Base-by-base conservation (phyloP, 37 sponge, comb jelly and placozoan species). In the Ianthella basta region DNA sequence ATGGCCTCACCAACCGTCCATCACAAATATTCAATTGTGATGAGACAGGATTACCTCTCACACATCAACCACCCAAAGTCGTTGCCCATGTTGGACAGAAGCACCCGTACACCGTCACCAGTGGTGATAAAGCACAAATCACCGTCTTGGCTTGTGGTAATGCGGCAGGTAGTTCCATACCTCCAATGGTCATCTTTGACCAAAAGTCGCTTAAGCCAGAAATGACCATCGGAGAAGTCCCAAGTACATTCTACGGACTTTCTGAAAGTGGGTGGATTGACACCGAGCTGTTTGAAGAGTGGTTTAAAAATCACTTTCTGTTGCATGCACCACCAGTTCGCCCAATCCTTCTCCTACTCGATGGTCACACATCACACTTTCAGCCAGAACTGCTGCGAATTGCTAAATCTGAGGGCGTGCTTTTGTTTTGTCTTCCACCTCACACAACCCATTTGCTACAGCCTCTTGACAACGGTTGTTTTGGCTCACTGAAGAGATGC, bases 391-490 rank as follows among this genome's bases (percentile, higher is more conserved):
- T 75, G 1, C 32, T 85, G 0, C 79, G 66, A 4, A 59, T 57
- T 24, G 86, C 86, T 32, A 40, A 64, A 15, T n/a, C 67, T 35
- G 79, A 85, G 37, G 36, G 50, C 0, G 79, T 85, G 10, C 6
- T 85, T 27, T 10, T 85, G 5, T 74, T 85, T 38, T 54, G 56
- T 38, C 79, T 85, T 8, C 86, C 86, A 36, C 86, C 86, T 21
- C 39, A 85, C 21, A 36, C 86, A 32, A 85, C 86, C 15, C 86
- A 86, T 30, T 15, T 86, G n/a, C 15, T 53, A 18, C 86, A 86
- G 56, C 86, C 86, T 15, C 77, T 77, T n/a, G 86, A 86, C 59
- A 86, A 86, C 23, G 85, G 85, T 59, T 77, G 27, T 75, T 85
- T 85, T 85, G 85, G 85, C 6, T 32, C 85, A 35, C 56, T 85